phyloP scores from a whole-genome alignment of 2,888 invertebrate species.

The Volucella inflata region DNA sequence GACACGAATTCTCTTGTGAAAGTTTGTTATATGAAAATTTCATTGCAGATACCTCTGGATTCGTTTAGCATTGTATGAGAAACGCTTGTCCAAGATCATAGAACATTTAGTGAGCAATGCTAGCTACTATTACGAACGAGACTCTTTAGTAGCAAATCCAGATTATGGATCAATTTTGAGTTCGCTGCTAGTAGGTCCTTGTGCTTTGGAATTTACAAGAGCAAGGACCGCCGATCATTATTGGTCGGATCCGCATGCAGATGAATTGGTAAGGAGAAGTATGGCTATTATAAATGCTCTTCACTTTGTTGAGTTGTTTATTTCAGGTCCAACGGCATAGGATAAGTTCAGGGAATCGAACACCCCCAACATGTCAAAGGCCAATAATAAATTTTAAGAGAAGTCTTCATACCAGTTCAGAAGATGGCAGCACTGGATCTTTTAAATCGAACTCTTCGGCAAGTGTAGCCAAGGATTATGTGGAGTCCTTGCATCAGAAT shows the following conservation, averaged over 20 bases:
- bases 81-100: slow-evolving; percentile 93
- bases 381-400: slow-evolving; percentile 89
- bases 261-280: slow-evolving; percentile 88
- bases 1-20: not conserved
- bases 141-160: slow-evolving; percentile 94
- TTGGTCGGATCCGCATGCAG: slow-evolving; percentile 97
- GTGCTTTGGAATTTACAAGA: slow-evolving; percentile 95
- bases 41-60: slow-evolving; percentile 92
- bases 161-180: slow-evolving; percentile 96
- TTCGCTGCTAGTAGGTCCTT: slow-evolving; percentile 95
- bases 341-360: slow-evolving; percentile 92
- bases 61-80: slow-evolving; percentile 93
- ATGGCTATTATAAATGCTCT: not conserved
- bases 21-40: not conserved
- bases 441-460: slow-evolving; percentile 82
- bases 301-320: not conserved
- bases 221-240: slow-evolving; percentile 95
- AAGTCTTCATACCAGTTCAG: slow-evolving; percentile 90
- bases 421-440: slow-evolving; percentile 85
- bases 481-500: slow-evolving; percentile 97
- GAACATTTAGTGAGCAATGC: slow-evolving; percentile 94
- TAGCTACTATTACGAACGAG: slow-evolving; percentile 94
- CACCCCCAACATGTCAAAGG: slow-evolving; percentile 89
- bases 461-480: slow-evolving; percentile 93
- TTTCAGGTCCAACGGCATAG: slow-evolving; percentile 85